Evolutionary conservation across 2,113 vertebrate species (phyloP).

Genomic region (Mellivora capensis): DNA sequence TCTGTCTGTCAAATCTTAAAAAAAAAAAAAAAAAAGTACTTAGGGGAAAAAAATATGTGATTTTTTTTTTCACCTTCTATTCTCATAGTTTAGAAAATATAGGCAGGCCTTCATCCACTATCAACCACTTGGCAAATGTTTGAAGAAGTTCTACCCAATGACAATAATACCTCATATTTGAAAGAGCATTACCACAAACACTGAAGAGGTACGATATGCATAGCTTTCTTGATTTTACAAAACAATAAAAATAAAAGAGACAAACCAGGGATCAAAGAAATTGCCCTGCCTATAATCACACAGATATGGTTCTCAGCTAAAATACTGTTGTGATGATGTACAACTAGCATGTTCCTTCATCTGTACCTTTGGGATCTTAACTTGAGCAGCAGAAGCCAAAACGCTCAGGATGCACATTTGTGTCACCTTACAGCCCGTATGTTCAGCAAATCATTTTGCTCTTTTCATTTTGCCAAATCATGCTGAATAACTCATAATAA

Average conservation of each 20-base stretch:
- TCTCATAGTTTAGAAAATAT: background rate
- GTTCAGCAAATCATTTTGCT: background rate
- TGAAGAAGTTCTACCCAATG: background rate
- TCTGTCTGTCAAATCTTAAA: no score
- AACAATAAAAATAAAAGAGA: background rate
- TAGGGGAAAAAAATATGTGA: background rate
- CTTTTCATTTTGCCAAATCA: background rate
- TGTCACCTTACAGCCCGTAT: no score
- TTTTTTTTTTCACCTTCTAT: background rate
- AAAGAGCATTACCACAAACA: background rate
- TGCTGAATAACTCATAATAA: background rate
- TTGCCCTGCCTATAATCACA: background rate
- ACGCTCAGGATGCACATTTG: background rate
- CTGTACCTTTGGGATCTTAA: background rate
- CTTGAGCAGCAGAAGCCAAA: background rate
- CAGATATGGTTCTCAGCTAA: background rate
- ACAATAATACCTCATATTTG: background rate
- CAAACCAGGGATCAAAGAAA: background rate
- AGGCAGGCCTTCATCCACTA: background rate
- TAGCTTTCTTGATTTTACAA: background rate
- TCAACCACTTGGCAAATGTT: background rate
- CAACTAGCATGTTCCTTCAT: background rate
- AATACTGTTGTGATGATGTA: accelerated
- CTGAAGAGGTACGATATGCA: background rate
- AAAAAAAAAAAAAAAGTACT: background rate